Base-by-base conservation (phyloP, 37 sponge, comb jelly and placozoan species). In the Diacarnus erythraeanus region DNA sequence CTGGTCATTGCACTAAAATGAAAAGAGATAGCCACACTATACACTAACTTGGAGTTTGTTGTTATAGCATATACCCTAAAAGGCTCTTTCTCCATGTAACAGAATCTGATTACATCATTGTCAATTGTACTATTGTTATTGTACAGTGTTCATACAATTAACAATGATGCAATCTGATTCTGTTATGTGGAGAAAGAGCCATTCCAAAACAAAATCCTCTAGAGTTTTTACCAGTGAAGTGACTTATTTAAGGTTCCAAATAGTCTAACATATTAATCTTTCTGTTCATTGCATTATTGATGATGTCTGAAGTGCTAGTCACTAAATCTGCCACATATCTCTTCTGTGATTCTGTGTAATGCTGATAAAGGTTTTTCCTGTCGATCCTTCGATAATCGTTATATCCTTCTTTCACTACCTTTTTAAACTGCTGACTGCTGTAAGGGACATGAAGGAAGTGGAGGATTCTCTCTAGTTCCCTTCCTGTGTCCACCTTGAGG, bases 391-490 rank as follows among this genome's bases (percentile, higher is more conserved):
- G 59, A 63, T 69, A 85, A 38, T 34, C 42, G 2, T 21, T 74
- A 75, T 74, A 82, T 0, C 75, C 83, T 39, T 42, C 40, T 5
- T 42, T 29, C 30, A 81, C 63, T 42, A 81, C 63, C 39, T 3
- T 26, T 35, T 72, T 31, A 33, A 81, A 21, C 78, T 51, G 59
- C 23, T 68, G 27, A 17, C 39, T 27, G 60, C 60, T 71, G 72
- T 80, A 71, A 35, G 80, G 80, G 42, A 80, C 57, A 1, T 80
- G 80, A 29, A 80, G 37, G 38, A 80, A 71, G 40, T 80, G 39
- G 23, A 71, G 72, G 23, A 80, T 71, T 59, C 54, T 57, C 72
- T 59, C 30, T 12, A 59, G 59, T 59, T 71, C 72, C 37, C 23
- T 40, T 6, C 21, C 23, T 0, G 72, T 69, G 69, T 79, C 34